Base-by-base conservation (phyloP, 64 coral and sea anemone species). In the Platygyra sinensis region DNA sequence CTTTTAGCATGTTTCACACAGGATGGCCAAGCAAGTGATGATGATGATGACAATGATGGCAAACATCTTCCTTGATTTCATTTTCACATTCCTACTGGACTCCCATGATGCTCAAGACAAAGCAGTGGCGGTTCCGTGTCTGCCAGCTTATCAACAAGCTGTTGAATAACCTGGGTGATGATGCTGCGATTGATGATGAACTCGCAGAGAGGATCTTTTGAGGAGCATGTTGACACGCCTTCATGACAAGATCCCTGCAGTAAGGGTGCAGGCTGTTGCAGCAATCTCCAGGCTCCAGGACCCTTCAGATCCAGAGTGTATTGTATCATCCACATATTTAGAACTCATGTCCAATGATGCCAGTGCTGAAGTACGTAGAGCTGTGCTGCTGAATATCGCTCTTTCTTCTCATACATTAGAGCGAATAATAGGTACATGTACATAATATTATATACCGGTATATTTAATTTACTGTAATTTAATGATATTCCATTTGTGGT, bases 61-160 rank as follows among this genome's bases (percentile, higher is more conserved):
- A 95, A n/a, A 82, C 82, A 30, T 38, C 10, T 96, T 99, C 83
- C 91, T 99, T 50, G 86, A 77, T 61, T 86, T 42, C 61, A 18
- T 96, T 6, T 86, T 99, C 31, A 89, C 30, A 42, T 99, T 99
- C 25, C 30, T 99, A 27, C 72, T 99, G 52, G 90, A 94, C 55
- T 93, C 90, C 0, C 74, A 94, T 86, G 91, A 96, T 15, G 87
- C 88, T 50, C 93, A 86, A 31, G 94, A 93, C 72, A 99, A 99
- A 89, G 94, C 83, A 10, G 93, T 99, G n/a, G 10, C 77, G 97
- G 17, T 99, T 93, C 74, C 89, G 97, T 57, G 67, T 92, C 28
- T 96, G 97, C 91, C 97, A 99, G 62, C 78, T 99, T 16, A 89
- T 99, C 75, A 88, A 93, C 85, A 99, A 99, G 52, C 25, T 99